Conservation (phyloP, 35 echinoderm and acorn worm species). For the Ophiothrix spiculata region DNA sequence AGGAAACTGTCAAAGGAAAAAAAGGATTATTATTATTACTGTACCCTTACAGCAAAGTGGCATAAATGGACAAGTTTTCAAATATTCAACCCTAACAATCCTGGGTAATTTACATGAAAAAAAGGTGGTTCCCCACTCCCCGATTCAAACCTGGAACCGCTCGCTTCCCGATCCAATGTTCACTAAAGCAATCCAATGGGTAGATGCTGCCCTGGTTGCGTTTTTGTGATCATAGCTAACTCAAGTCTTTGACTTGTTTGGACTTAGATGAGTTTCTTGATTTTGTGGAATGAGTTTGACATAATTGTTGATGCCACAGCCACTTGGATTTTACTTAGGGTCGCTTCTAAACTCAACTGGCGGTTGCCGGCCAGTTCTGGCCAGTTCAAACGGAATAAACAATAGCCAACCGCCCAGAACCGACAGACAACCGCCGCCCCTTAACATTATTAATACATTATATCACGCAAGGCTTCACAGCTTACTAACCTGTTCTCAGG, state of each 20-base stretch:
- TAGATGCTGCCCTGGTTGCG: too few relatives aligned
- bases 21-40: neutral
- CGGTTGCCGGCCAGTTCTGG: too few relatives aligned
- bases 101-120: neutral
- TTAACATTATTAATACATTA: too few relatives aligned
- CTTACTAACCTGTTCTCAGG: constrained; percentile 21
- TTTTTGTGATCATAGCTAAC: too few relatives aligned
- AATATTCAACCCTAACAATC: neutral
- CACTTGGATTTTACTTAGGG: too few relatives aligned
- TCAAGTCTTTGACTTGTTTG: neutral
- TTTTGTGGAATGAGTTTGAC: neutral
- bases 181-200: too few relatives aligned
- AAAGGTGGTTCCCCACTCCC: neutral
- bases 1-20: constrained; percentile 29
- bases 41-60: neutral
- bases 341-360: too few relatives aligned
- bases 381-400: too few relatives aligned
- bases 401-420: too few relatives aligned
- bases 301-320: neutral
- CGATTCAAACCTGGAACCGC: neutral
- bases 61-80: neutral
- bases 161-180: neutral
- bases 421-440: too few relatives aligned
- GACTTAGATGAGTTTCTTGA: neutral
- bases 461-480: too few relatives aligned